Base-by-base conservation (phyloP, 2,113 vertebrate species). In the Chauna torquata region DNA sequence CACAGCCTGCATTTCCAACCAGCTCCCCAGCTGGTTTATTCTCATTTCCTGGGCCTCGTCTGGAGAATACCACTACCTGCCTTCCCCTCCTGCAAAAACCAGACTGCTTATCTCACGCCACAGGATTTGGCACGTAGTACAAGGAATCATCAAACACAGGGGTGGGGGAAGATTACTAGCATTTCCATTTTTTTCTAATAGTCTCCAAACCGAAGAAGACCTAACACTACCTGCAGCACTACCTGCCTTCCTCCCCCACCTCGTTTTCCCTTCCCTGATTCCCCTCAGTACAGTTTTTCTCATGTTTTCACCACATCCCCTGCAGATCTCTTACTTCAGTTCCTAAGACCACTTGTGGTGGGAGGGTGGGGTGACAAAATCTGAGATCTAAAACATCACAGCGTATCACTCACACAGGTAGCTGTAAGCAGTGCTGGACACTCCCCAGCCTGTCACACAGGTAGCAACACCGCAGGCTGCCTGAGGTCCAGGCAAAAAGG, bases 191-290 rank as follows among this genome's bases (percentile, higher is more conserved):
- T 80, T 68, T 59, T 72, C 16, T 72, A 27, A 55, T 4, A 38
- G 47, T 20, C 6, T 65, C 57, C 25, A 76, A 45, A 34, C 1
- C 34, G 9, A 55, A 65, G 61, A 69, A 47, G 65, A n/a, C 3
- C 0, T 0, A 66, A 50, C 5, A 10, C 3, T 22, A 13, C 25
- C 27, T 49, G 49, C 14, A 74, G 30, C 40, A 28, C 62, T 65
- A 27, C 17, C 32, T 34, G 8, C 22, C n/a, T 83, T 22, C 13
- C 34, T 71, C 52, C 22, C n/a, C 17, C 28, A 22, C 8, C 19
- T 88, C 11, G 58, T 22, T 8, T 71, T 55, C 9, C 1, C 14
- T 66, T 18, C 27, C 38, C 40, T 30, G 50, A 6, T 12, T 42
- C 4, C 12, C 8, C 8, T 59, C 36, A n/a, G 4, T 49, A 72